These are phyloP conservation scores for Papilio xuthus DNA, from an alignment of 1,140 invertebrate species.

Conservation along the genomic window DNA sequence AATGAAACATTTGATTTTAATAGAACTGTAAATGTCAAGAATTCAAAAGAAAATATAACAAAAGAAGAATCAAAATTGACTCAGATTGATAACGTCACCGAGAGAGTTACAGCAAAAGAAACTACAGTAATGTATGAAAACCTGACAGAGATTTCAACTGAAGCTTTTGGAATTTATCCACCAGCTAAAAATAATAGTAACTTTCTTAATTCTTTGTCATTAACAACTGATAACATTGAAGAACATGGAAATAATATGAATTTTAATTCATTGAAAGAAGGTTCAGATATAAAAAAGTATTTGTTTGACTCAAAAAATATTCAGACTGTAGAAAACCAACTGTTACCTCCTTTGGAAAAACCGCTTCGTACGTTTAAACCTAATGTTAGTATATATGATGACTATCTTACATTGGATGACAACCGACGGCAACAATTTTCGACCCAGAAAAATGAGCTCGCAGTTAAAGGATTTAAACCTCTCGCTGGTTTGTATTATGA, in stretches of 20 bases:
- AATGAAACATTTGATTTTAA: constrained; percentile 3
- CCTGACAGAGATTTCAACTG: neutral
- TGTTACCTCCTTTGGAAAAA: neutral
- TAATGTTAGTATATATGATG: neutral
- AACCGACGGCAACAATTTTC: constrained; percentile 63
- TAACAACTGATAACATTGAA: neutral
- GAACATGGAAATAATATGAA: neutral
- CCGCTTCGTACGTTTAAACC: neutral
- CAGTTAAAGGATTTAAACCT: constrained; percentile 64
- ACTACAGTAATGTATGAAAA: neutral
- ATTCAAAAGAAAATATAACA: neutral
- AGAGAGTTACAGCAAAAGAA: neutral
- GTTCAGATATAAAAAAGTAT: neutral
- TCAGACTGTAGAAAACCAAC: neutral
- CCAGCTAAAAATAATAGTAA: neutral
- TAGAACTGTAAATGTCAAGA: neutral
- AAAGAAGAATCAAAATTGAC: neutral
- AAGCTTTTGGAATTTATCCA: neutral
- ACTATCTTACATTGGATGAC: constrained; percentile 48
- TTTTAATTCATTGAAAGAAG: neutral
- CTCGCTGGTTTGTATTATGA: constrained; percentile 75
- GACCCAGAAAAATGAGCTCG: constrained; percentile 50
- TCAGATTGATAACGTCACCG: neutral
- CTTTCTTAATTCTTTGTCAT: neutral
- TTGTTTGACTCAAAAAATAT: neutral